Evolutionary conservation across 2,113 vertebrate species (phyloP).

Genomic region (Tapirus terrestris): DNA sequence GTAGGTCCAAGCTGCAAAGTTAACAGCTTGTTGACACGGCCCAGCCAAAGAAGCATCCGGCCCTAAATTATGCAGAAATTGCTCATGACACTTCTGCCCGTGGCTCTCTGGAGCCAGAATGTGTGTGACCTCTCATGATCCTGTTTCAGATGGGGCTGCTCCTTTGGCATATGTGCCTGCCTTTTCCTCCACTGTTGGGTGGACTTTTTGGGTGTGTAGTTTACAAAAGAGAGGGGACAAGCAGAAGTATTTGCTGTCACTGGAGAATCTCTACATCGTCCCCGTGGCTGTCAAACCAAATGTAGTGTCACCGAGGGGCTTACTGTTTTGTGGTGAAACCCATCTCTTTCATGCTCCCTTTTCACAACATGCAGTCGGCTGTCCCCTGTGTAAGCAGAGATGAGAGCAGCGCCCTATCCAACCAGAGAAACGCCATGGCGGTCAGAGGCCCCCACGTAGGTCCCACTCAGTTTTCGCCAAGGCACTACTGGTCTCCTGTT

Average conservation of each 20-base stretch:
- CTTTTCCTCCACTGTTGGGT: background rate
- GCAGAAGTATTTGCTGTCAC: background rate
- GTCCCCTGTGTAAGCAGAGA: background rate
- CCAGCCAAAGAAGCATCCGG: background rate
- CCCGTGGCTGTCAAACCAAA: background rate
- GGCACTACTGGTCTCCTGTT: background rate
- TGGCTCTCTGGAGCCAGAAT: background rate
- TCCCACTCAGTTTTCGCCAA: background rate
- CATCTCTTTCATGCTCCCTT: background rate
- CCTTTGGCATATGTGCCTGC: background rate
- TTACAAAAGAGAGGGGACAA: background rate
- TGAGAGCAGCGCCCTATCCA: background rate
- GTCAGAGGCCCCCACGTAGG: background rate
- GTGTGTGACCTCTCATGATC: accelerated
- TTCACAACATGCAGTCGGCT: accelerated
- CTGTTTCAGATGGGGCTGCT: background rate
- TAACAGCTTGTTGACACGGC: background rate
- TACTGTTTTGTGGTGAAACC: no score
- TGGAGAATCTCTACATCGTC: background rate
- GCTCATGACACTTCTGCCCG: accelerated
- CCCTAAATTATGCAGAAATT: background rate
- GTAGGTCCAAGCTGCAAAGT: background rate
- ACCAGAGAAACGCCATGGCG: background rate
- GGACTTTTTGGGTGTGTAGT: background rate
- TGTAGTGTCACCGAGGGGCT: accelerated